Evolutionary conservation across 64 coral and sea anemone species (phyloP).

Genomic region (Montipora sp.): DNA sequence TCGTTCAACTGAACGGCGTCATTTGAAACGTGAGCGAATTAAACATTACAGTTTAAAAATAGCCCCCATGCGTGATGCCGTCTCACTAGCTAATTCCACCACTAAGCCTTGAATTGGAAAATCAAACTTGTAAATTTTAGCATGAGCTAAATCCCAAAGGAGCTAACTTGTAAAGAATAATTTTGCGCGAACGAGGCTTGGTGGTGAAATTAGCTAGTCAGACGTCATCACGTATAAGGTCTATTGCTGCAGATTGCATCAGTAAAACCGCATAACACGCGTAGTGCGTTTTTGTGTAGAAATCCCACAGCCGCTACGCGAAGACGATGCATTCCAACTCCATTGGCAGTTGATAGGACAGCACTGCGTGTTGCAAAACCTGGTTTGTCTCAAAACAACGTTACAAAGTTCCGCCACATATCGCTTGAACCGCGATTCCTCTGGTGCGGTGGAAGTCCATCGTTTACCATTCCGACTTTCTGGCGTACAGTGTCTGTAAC

Average conservation of each 20-base stretch:
- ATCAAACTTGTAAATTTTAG: too few relatives aligned
- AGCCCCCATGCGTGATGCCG: too few relatives aligned
- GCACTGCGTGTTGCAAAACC: constrained; percentile 22
- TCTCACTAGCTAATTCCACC: too few relatives aligned
- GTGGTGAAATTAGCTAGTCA: too few relatives aligned
- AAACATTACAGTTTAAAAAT: too few relatives aligned
- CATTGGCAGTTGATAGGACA: constrained; percentile 64
- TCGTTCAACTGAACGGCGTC: too few relatives aligned
- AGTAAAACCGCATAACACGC: not conserved
- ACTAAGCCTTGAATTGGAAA: too few relatives aligned
- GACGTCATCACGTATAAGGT: too few relatives aligned
- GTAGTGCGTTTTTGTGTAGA: constrained; percentile 38
- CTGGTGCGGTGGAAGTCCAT: constrained; percentile 29
- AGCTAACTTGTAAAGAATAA: too few relatives aligned
- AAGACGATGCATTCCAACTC: constrained; percentile 46
- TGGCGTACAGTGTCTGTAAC: constrained; percentile 26
- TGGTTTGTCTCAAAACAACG: not conserved
- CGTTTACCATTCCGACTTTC: constrained; percentile 9
- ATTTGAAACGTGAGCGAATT: too few relatives aligned
- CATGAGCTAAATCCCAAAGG: too few relatives aligned
- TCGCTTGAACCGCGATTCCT: not conserved
- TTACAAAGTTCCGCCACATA: constrained; percentile 52
- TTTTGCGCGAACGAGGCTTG: too few relatives aligned
- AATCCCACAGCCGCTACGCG: constrained; percentile 50
- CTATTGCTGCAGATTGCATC: not conserved